Conservation (phyloP, 1,140 invertebrate species). For the Magallana gigas region DNA sequence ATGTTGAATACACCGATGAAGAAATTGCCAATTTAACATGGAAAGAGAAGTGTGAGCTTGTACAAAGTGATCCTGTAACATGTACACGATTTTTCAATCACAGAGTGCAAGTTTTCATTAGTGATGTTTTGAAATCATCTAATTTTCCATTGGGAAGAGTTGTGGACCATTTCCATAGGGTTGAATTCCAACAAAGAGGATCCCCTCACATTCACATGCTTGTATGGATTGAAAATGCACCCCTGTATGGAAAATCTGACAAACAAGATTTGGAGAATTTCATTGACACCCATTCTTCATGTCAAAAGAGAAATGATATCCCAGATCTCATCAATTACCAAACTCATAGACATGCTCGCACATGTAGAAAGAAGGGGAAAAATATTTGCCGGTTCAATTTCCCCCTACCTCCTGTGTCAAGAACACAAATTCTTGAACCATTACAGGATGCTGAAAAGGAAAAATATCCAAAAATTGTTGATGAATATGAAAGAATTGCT, state of each 20-base stretch:
- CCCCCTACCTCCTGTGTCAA: too few relatives aligned
- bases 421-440: too few relatives aligned
- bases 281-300: constrained; percentile 46
- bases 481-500: too few relatives aligned
- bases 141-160: too few relatives aligned
- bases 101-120: too few relatives aligned
- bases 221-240: constrained; percentile 71
- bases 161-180: constrained; percentile 27
- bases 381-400: too few relatives aligned
- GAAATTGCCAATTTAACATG: too few relatives aligned
- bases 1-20: too few relatives aligned
- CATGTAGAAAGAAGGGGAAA: constrained; percentile 56
- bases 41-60: constrained; percentile 53
- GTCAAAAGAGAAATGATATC: not conserved
- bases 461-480: too few relatives aligned
- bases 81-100: constrained; percentile 63
- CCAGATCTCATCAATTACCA: constrained; percentile 30
- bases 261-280: constrained; percentile 47
- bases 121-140: too few relatives aligned
- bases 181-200: constrained; percentile 45
- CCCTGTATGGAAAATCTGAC: constrained; percentile 55
- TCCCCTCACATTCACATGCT: constrained; percentile 46
- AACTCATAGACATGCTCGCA: constrained; percentile 56
- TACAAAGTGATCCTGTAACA: constrained; percentile 57
- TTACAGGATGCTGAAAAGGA: too few relatives aligned